Evolutionary conservation across 2,888 invertebrate species (phyloP).

Genomic region (Ochlodes sylvanus): DNA sequence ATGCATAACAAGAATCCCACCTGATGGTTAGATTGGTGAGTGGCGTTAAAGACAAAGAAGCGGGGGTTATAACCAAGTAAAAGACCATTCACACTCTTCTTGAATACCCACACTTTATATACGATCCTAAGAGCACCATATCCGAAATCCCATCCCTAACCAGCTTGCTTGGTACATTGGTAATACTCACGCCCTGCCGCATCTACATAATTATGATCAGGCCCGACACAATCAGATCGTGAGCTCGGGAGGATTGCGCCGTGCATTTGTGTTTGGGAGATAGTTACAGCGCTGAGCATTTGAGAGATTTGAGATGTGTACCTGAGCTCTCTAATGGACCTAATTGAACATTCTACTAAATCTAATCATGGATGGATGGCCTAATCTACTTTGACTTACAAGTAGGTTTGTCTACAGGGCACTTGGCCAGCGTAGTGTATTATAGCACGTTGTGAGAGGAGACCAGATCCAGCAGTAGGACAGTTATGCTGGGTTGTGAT

Average conservation of each 20-base stretch:
- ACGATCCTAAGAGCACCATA: not conserved
- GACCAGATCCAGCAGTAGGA: too few relatives aligned
- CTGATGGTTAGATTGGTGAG: too few relatives aligned
- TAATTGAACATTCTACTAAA: conserved; percentile 3
- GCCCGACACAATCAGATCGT: conserved; percentile 4
- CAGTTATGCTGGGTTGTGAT: too few relatives aligned
- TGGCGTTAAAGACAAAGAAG: too few relatives aligned
- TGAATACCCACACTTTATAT: not conserved
- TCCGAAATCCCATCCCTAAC: not conserved
- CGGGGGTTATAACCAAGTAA: too few relatives aligned
- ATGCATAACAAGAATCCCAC: too few relatives aligned
- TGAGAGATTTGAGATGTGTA: not conserved
- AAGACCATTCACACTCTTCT: too few relatives aligned
- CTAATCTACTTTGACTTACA: too few relatives aligned
- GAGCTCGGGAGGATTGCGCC: not conserved
- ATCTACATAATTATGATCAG: conserved; percentile 12
- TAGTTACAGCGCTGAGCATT: not conserved
- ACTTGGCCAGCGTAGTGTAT: too few relatives aligned
- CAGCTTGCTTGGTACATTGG: not conserved
- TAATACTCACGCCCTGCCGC: conserved; percentile 6
- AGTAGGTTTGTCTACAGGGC: too few relatives aligned
- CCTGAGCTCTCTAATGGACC: not conserved
- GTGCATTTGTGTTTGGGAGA: conserved; percentile 10
- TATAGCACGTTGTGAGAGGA: too few relatives aligned
- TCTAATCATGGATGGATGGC: not conserved